Evolutionary conservation across 2,888 invertebrate species (phyloP).

Genomic region (Aporophyla nigra): DNA sequence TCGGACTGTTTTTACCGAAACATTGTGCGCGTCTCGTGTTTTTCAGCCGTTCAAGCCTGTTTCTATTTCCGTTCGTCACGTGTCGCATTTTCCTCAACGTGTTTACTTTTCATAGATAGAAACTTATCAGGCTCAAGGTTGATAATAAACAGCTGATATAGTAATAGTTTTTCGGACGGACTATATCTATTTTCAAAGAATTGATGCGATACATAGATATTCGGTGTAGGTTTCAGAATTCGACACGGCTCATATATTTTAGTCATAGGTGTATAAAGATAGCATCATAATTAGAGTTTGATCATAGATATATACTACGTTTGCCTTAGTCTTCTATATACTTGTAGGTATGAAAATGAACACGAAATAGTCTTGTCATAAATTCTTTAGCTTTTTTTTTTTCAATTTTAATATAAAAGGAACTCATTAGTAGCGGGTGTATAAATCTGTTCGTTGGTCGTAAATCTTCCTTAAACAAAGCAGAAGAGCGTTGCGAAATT

Average conservation of each 20-base stretch:
- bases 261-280: conserved; percentile 20
- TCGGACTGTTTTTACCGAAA: background rate
- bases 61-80: conserved; percentile 29
- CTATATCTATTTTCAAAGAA: conserved; percentile 34
- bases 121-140: conserved; percentile 31
- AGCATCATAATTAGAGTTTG: conserved; percentile 9
- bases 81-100: conserved; percentile 38
- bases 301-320: conserved; percentile 18
- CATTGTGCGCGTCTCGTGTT: conserved; percentile 1
- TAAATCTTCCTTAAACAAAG: conserved; percentile 16
- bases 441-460: background rate
- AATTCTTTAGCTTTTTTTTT: background rate
- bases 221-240: conserved; percentile 1
- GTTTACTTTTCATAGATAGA: conserved; percentile 41
- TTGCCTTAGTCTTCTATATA: background rate
- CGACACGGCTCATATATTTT: conserved; percentile 26
- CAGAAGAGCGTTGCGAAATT: conserved; percentile 20
- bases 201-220: conserved; percentile 14
- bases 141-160: conserved; percentile 29
- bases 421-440: conserved; percentile 17
- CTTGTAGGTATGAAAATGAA: background rate
- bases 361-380: background rate
- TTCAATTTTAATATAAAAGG: background rate
- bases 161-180: conserved; percentile 25
- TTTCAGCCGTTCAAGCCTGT: conserved; percentile 14